Conservation (phyloP, 1,140 invertebrate species). For the Wiebesia pumilae region DNA sequence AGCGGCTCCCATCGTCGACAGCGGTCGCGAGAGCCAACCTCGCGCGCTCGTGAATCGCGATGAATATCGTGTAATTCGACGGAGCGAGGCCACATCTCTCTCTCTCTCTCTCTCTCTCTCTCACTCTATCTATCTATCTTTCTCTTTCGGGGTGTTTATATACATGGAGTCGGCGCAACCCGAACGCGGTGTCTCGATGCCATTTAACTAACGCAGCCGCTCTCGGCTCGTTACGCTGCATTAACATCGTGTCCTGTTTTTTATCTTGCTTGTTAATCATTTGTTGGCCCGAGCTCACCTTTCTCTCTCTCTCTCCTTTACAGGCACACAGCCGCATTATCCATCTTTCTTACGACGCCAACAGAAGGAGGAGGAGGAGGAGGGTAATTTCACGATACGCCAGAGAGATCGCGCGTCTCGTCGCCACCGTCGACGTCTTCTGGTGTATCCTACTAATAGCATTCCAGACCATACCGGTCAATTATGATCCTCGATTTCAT, state of each 20-base stretch:
- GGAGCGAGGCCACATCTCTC: slow-evolving; percentile 33
- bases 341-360: background rate
- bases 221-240: slow-evolving; percentile 59
- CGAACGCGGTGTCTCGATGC: slow-evolving; percentile 31
- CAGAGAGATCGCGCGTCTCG: slow-evolving; percentile 22
- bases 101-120: background rate
- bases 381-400: slow-evolving; percentile 22
- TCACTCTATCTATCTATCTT: background rate
- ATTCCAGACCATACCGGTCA: background rate
- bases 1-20: slow-evolving; percentile 3
- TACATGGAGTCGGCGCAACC: slow-evolving; percentile 16
- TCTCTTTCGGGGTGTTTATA: slow-evolving; percentile 44
- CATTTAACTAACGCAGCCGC: slow-evolving; percentile 40
- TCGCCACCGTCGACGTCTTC: background rate
- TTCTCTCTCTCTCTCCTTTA: background rate
- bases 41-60: slow-evolving; percentile 44
- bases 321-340: background rate
- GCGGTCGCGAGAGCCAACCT: slow-evolving; percentile 31
- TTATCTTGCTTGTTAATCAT: slow-evolving; percentile 65
- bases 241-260: slow-evolving; percentile 64
- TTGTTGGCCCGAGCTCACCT: slow-evolving; percentile 47
- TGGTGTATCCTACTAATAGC: background rate
- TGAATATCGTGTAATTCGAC: slow-evolving; percentile 57
- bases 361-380: background rate
- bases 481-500: background rate